A percentile compares a stretch with the other conserved stretches of the same genome.
Conservation (phyloP, 2,797 vertebrate species). For the Hybognathus amarus region DNA sequence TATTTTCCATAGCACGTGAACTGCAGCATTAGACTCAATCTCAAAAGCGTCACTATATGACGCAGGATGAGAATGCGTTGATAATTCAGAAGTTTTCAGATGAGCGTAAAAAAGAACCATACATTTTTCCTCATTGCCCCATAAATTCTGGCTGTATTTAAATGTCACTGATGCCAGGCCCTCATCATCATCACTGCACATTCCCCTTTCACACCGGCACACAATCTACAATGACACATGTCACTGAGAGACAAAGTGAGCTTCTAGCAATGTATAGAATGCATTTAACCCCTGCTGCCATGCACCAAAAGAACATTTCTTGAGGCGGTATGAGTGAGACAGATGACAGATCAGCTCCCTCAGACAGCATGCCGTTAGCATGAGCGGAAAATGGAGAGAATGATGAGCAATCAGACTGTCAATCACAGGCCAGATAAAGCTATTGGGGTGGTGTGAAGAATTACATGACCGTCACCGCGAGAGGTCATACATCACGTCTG, state of each 20-base stretch:
- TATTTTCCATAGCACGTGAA: too few relatives aligned
- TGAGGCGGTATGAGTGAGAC: slow-evolving; percentile 9
- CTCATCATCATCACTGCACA: background rate
- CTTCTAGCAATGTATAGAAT: slow-evolving; percentile 16
- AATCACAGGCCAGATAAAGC: slow-evolving; percentile 35
- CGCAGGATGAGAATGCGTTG: too few relatives aligned
- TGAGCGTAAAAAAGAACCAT: background rate
- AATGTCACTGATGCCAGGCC: background rate
- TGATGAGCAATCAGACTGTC: slow-evolving; percentile 46
- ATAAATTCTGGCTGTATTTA: background rate
- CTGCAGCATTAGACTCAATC: too few relatives aligned
- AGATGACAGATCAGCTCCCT: slow-evolving; percentile 12
- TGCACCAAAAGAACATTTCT: slow-evolving; percentile 26
- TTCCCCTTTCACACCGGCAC: background rate
- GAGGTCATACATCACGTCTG: slow-evolving; percentile 7
- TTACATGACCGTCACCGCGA: background rate
- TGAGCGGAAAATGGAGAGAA: slow-evolving; percentile 6
- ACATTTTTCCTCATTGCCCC: background rate
- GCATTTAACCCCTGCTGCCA: slow-evolving; percentile 29
- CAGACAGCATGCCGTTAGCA: slow-evolving; percentile 32
- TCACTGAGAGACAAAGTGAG: slow-evolving; percentile 28
- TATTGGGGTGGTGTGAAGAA: slow-evolving; percentile 30
- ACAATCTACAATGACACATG: slow-evolving; percentile 22
- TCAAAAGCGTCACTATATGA: too few relatives aligned
- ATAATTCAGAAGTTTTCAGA: background rate